Base-by-base conservation (phyloP, 2,797 vertebrate species). In the Rhincodon typus region DNA sequence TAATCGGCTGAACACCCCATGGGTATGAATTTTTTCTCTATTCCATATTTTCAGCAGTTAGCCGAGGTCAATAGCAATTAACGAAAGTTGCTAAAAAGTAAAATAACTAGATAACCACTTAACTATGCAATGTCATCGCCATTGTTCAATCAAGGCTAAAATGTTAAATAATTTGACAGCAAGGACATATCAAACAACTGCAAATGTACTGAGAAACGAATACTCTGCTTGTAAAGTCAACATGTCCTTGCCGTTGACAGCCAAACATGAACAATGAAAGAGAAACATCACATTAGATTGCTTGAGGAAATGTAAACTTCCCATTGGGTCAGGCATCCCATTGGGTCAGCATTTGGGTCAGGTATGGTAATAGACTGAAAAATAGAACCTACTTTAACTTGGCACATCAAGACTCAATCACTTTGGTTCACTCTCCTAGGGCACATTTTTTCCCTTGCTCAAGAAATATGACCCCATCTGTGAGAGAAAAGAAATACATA, bases 211-310 rank as follows among this genome's bases (percentile, higher is more conserved):
- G 66, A 91, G 50, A 30, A 62, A 88, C 19, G 90, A 69, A 62
- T 66, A 23, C 21, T 66, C 46, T 69, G n/a, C 66, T 42, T 93
- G 62, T n/a, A 93, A 93, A 69, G 90, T 93, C 90, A 93, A 42
- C 90, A 93, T 93, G 90, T 93, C 90, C 90, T 93, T 93, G 90
- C 38, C n/a, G 23, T 69, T 93, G 90, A 93, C 90, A 93, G 67
- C 62, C 90, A 93, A 93, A 69, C 90, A 93, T 93, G 67, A 93
- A 69, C 90, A 93, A 93, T 93, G 90, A 69, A 93, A 93, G 90
- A 42, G 90, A 69, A 93, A 93, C 90, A 84, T n/a, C 66, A 93
- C 66, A 38, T 93, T 93, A 93, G 38, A 93, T 93, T 93, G 90
- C 90, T 93, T 66, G 90, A 93, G 90, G 90, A 93, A 93, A 93